Percentiles rank a stretch among this genome's conserved stretches.
These are phyloP conservation scores for Sphenopsis melanotis DNA, from an alignment of 2,797 vertebrate species.

Conservation along the genomic window DNA sequence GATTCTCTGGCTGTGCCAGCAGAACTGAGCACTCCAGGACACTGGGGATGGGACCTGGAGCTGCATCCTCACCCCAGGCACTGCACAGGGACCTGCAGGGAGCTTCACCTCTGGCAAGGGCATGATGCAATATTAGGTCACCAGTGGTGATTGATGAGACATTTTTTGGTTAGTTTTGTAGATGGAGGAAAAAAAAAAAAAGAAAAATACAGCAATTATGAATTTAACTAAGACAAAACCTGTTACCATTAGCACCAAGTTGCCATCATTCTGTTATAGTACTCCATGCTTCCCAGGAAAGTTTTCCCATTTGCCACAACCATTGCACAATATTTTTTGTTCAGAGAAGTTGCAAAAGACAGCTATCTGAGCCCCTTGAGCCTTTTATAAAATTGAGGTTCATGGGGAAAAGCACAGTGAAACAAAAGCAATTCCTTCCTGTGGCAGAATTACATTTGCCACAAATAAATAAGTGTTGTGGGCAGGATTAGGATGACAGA, in stretches of 20 bases:
- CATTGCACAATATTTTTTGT: background rate
- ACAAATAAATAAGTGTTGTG: background rate
- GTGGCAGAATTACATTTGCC: background rate
- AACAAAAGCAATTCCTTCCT: background rate
- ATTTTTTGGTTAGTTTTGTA: background rate
- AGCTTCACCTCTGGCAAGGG: background rate
- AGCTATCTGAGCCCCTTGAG: background rate
- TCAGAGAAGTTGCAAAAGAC: background rate
- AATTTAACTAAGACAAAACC: background rate
- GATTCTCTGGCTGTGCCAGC: background rate
- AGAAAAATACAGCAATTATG: background rate
- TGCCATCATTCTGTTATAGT: background rate
- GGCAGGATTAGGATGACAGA: background rate
- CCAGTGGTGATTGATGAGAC: background rate
- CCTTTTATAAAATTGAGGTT: background rate
- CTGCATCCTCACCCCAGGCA: background rate
- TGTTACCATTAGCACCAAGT: fast-evolving
- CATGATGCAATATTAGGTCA: fast-evolving
- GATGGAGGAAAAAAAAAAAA: background rate
- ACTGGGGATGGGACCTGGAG: background rate
- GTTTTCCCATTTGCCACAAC: background rate
- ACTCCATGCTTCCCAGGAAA: background rate
- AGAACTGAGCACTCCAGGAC: background rate
- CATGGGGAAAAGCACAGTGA: background rate
- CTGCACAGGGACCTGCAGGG: background rate